Conservation (phyloP, 2,888 invertebrate species). For the Melieria omissa region DNA sequence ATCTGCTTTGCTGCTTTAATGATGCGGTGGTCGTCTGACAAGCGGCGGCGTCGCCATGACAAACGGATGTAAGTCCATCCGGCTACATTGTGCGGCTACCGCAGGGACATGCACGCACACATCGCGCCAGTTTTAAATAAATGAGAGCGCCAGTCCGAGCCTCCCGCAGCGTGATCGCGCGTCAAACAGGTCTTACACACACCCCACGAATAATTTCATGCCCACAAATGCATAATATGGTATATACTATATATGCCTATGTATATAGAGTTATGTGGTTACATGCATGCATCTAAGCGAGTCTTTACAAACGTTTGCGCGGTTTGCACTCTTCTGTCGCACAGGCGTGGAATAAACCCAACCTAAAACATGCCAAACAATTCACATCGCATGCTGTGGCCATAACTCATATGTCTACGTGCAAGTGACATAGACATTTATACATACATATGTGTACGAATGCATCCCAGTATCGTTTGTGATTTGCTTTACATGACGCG, state of each 20-base stretch:
- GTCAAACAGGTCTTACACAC: too few relatives aligned
- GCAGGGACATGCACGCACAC: constrained; percentile 21
- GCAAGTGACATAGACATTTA: too few relatives aligned
- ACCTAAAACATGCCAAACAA: constrained; percentile 44
- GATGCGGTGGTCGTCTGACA: constrained; percentile 53
- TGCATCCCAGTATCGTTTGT: too few relatives aligned
- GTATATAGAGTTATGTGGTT: not conserved
- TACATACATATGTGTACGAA: too few relatives aligned
- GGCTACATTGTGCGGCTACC: constrained; percentile 55
- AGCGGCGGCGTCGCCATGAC: constrained; percentile 47
- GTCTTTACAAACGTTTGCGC: too few relatives aligned
- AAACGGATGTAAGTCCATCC: constrained; percentile 58
- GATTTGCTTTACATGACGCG: too few relatives aligned
- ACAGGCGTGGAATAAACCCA: not conserved
- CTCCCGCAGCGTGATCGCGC: too few relatives aligned
- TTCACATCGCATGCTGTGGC: constrained; percentile 52
- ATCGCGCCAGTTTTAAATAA: not conserved
- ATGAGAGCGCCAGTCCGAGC: too few relatives aligned
- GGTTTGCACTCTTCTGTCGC: too few relatives aligned
- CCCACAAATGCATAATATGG: too few relatives aligned
- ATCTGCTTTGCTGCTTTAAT: constrained; percentile 57
- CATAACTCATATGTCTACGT: constrained; percentile 48
- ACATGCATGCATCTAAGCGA: too few relatives aligned
- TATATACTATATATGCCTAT: not conserved
- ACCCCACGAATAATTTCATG: too few relatives aligned